phyloP scores from a whole-genome alignment of 1,140 invertebrate genomes.

The Lithobius niger region DNA sequence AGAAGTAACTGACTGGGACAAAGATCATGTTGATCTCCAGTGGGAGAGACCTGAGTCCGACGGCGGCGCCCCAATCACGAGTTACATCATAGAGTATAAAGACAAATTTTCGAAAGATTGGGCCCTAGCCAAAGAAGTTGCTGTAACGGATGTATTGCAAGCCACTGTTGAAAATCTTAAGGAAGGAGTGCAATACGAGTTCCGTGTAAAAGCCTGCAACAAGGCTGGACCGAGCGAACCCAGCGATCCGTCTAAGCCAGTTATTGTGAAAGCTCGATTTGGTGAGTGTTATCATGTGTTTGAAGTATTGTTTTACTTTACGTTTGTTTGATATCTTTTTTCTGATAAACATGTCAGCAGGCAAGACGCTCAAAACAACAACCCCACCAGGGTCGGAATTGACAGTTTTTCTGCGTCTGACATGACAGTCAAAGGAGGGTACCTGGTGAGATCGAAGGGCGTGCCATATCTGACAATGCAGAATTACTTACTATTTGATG shows the following conservation, averaged over 20 bases:
- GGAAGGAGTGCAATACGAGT: slow-evolving; percentile 92
- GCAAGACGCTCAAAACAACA: too few species aligned
- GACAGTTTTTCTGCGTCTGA: too few species aligned
- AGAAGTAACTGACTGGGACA: slow-evolving; percentile 90
- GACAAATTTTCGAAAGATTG: slow-evolving; percentile 85
- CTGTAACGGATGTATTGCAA: slow-evolving; percentile 49
- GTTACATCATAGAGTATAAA: slow-evolving; percentile 84
- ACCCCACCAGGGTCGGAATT: too few species aligned
- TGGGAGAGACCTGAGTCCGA: slow-evolving; percentile 76
- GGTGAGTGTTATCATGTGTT: slow-evolving; percentile 29
- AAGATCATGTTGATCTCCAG: slow-evolving; percentile 83
- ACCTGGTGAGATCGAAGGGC: too few species aligned
- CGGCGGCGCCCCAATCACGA: slow-evolving; percentile 86
- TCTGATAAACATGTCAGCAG: too few species aligned
- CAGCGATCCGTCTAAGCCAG: slow-evolving; percentile 84
- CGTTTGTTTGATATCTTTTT: too few species aligned
- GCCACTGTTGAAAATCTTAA: slow-evolving; percentile 78
- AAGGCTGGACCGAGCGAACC: slow-evolving; percentile 90
- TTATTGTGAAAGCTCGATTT: slow-evolving; percentile 88
- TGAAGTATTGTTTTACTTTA: too few species aligned
- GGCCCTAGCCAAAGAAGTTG: slow-evolving; percentile 62
- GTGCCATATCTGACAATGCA: too few species aligned
- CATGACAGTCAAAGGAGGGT: too few species aligned
- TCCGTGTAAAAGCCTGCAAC: slow-evolving; percentile 88
- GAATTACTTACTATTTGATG: too few species aligned